These are phyloP conservation scores for Hirtodrosophila trivittata DNA, from an alignment of 2,888 invertebrate genomes.

Conservation along the genomic window DNA sequence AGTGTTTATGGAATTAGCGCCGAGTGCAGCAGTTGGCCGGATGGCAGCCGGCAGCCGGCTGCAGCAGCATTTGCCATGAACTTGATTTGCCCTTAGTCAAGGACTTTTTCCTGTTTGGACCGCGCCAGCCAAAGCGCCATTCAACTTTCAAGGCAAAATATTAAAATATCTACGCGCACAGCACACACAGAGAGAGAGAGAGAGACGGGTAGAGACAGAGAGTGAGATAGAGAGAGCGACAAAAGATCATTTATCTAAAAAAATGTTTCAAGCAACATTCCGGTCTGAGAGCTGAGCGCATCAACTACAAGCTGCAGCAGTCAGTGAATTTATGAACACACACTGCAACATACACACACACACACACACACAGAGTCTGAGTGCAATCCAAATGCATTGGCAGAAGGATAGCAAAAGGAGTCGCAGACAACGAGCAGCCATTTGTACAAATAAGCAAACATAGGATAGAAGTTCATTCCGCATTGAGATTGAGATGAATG, in stretches of 20 bases:
- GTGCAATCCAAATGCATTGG: constrained; percentile 35
- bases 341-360: constrained; percentile 33
- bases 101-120: constrained; percentile 74
- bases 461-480: constrained; percentile 41
- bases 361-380: constrained; percentile 13
- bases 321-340: constrained; percentile 81
- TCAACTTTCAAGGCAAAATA: constrained; percentile 70
- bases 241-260: constrained; percentile 74
- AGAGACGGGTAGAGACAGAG: background rate
- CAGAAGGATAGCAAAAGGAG: background rate
- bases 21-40: constrained; percentile 54
- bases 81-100: constrained; percentile 83
- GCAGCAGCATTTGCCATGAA: constrained; percentile 74
- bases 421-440: constrained; percentile 60
- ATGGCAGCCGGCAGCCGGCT: constrained; percentile 7
- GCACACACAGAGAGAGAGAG: background rate
- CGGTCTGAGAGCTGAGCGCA: constrained; percentile 32
- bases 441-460: constrained; percentile 76
- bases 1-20: constrained; percentile 79
- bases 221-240: constrained; percentile 43
- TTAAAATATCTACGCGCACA: constrained; percentile 73
- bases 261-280: constrained; percentile 46
- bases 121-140: constrained; percentile 7
- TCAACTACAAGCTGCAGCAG: constrained; percentile 40
- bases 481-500: constrained; percentile 59